phyloP scores from a whole-genome alignment of 2,797 vertebrate species.

The Peromyscus eremicus region DNA sequence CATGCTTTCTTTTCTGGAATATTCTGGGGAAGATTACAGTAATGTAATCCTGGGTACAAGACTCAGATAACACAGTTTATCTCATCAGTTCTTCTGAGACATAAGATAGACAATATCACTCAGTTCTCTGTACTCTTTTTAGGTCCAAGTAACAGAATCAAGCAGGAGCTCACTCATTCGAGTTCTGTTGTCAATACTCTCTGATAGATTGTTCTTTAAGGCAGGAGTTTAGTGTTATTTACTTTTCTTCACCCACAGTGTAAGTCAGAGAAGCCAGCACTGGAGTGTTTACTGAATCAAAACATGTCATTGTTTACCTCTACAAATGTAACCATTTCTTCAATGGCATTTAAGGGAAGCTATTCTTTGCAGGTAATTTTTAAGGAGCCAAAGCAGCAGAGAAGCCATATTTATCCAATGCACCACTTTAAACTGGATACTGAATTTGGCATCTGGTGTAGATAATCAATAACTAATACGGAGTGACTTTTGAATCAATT shows the following conservation, averaged over 20 bases:
- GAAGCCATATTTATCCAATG: neutral
- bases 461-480: neutral
- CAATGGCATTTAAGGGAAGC: neutral
- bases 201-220: neutral
- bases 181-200: neutral
- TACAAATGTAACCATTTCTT: neutral
- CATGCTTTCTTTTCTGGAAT: neutral
- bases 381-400: neutral
- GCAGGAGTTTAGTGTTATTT: neutral
- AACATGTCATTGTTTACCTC: neutral
- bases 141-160: neutral
- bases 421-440: neutral
- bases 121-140: neutral
- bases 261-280: neutral
- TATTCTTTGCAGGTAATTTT: neutral
- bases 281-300: slow-evolving; percentile 56
- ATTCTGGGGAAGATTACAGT: neutral
- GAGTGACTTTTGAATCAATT: slow-evolving; percentile 45
- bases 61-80: neutral
- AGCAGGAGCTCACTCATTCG: neutral
- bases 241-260: neutral
- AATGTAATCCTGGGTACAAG: neutral
- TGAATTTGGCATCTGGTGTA: neutral
- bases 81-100: slow-evolving; percentile 20
- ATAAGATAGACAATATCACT: neutral